Evolutionary conservation across 2,113 vertebrate genomes (phyloP).

Genomic region (Hippoglossus stenolepis): DNA sequence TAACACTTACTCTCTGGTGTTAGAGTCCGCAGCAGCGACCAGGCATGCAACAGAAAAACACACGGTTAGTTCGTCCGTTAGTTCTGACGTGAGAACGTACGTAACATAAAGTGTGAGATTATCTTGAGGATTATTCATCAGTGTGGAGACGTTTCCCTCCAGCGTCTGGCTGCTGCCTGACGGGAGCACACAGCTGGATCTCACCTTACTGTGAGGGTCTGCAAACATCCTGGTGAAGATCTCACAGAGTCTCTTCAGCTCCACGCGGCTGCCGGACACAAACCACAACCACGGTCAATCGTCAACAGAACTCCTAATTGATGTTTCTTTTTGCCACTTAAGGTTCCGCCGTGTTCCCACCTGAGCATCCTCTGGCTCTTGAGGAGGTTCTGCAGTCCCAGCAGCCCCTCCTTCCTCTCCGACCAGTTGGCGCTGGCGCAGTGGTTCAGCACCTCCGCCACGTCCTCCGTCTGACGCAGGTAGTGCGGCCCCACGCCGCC

Average conservation of each 20-base stretch:
- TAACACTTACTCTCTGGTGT: conserved; percentile 79
- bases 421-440: conserved; percentile 95
- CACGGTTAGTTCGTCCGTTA: conserved; percentile 51
- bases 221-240: conserved; percentile 98
- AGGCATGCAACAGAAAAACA: conserved; percentile 62
- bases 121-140: too few species aligned
- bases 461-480: conserved; percentile 92
- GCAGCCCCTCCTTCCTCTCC: conserved; percentile 92
- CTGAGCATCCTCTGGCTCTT: conserved; percentile 92
- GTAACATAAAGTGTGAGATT: too few species aligned
- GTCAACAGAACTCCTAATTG: too few species aligned
- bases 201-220: conserved; percentile 96
- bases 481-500: conserved; percentile 87
- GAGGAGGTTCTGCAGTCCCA: conserved; percentile 89
- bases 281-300: background rate
- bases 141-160: too few species aligned
- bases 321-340: too few species aligned
- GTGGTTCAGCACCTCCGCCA: conserved; percentile 93
- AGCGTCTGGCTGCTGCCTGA: too few species aligned
- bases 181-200: background rate
- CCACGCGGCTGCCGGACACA: conserved; percentile 88
- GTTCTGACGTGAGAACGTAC: background rate
- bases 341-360: conserved; percentile 58
- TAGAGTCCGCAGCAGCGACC: conserved; percentile 53
- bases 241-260: conserved; percentile 95